Conservation (phyloP, 2,113 vertebrate genomes). For the Thinocorus orbignyianus region DNA sequence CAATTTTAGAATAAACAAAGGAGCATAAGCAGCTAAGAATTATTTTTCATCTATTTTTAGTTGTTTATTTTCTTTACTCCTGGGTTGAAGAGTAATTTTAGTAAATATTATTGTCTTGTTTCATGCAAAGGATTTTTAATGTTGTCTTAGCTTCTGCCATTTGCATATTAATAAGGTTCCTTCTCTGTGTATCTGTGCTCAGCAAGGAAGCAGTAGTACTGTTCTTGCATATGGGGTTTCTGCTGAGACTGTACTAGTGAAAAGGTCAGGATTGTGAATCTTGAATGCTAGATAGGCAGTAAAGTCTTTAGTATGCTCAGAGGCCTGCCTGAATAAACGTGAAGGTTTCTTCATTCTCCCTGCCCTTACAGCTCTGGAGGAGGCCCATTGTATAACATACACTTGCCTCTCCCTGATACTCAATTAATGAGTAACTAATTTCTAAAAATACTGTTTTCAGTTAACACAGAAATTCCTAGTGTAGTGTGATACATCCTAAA, state of each 20-base stretch:
- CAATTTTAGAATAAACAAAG: neutral
- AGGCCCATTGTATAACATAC: neutral
- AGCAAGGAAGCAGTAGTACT: neutral
- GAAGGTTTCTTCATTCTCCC: neutral
- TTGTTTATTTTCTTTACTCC: neutral
- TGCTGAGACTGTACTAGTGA: constrained; percentile 3
- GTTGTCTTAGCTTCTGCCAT: neutral
- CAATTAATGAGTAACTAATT: neutral
- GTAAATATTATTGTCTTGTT: neutral
- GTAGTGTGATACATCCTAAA: neutral
- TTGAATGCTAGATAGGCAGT: neutral
- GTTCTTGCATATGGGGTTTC: constrained; percentile 15
- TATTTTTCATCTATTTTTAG: neutral
- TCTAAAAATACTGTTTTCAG: neutral
- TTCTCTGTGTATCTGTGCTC: neutral
- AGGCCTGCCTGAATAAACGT: neutral
- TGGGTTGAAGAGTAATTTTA: neutral
- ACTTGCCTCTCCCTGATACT: neutral
- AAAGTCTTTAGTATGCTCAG: neutral
- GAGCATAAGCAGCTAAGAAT: neutral
- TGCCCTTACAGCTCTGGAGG: neutral
- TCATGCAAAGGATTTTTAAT: neutral
- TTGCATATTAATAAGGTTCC: neutral
- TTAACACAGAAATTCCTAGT: neutral
- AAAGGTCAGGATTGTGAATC: constrained; percentile 16